Percentiles rank a stretch among this genome's conserved stretches.
phyloP scores from a whole-genome alignment of 2,113 vertebrate genomes.

The Oceanites oceanicus region DNA sequence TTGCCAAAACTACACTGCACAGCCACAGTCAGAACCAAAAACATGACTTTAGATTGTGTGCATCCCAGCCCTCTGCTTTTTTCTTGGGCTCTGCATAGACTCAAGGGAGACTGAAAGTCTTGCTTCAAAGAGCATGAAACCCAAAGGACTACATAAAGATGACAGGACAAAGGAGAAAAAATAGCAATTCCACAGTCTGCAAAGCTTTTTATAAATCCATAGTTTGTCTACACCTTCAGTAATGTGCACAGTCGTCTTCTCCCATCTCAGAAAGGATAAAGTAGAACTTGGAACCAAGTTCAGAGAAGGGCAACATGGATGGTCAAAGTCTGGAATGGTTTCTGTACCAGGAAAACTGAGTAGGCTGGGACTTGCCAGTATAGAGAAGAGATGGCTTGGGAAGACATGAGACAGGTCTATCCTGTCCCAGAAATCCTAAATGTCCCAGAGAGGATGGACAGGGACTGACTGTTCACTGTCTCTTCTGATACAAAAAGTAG shows the following conservation, averaged over 20 bases:
- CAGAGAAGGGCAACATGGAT: not conserved
- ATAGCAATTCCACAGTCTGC: not conserved
- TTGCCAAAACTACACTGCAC: not conserved
- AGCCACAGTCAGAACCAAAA: not conserved
- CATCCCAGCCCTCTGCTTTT: not conserved
- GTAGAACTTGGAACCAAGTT: not conserved
- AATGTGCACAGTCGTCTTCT: not conserved
- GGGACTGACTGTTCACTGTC: not conserved
- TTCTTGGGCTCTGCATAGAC: not conserved
- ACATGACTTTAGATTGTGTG: not conserved
- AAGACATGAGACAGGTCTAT: not conserved
- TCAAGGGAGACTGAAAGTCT: not conserved
- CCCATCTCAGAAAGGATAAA: not conserved
- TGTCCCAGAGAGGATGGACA: not conserved
- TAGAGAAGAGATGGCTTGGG: not conserved
- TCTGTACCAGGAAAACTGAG: not conserved
- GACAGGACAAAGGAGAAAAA: not conserved
- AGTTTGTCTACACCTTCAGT: not conserved
- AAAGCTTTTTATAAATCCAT: not conserved
- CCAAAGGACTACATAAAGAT: not conserved
- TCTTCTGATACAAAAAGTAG: not conserved
- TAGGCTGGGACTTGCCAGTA: not conserved
- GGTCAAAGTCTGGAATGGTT: not conserved
- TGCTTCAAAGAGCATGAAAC: not conserved
- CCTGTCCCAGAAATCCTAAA: not conserved